A percentile compares a stretch with the other conserved stretches of the same genome.
These are phyloP conservation scores for Sclerodermus sp. DNA, from an alignment of 2,888 invertebrate genomes.

Conservation along the genomic window DNA sequence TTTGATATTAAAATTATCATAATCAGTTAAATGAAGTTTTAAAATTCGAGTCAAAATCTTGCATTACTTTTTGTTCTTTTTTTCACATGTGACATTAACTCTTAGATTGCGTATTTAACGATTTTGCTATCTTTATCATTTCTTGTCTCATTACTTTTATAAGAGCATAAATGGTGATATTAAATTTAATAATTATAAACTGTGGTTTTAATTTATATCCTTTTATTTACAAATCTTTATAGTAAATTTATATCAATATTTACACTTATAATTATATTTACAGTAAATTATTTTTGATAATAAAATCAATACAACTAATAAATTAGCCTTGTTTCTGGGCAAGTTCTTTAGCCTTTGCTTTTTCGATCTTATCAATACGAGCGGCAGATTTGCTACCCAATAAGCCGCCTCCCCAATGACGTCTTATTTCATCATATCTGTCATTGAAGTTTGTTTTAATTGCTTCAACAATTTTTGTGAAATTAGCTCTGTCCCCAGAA, in stretches of 20 bases:
- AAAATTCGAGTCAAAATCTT: too few relatives aligned
- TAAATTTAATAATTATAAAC: too few relatives aligned
- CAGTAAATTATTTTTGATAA: neutral
- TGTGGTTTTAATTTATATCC: neutral
- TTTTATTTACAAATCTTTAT: conserved; percentile 3
- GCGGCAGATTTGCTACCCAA: conserved; percentile 97
- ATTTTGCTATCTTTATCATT: too few relatives aligned
- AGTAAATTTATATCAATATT: too few relatives aligned
- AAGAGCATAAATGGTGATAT: too few relatives aligned
- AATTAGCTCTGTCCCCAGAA: conserved; percentile 82
- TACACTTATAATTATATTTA: too few relatives aligned
- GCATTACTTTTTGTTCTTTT: too few relatives aligned
- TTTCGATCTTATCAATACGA: conserved; percentile 92
- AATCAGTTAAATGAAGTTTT: too few relatives aligned
- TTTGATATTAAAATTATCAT: too few relatives aligned
- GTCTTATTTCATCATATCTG: conserved; percentile 93
- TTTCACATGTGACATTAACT: too few relatives aligned
- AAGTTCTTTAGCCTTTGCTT: conserved; percentile 93
- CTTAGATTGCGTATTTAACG: too few relatives aligned
- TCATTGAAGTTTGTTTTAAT: conserved; percentile 99
- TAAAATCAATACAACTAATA: conserved; percentile 11
- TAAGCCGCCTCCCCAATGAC: conserved; percentile 98
- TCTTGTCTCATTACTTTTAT: too few relatives aligned
- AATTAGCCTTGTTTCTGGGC: conserved; percentile 89
- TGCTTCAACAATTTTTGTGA: conserved; percentile 91